A percentile compares a stretch with the other conserved stretches of the same genome.
These are phyloP conservation scores for Lysandra coridon DNA, from an alignment of 2,888 invertebrate species.

Conservation along the genomic window DNA sequence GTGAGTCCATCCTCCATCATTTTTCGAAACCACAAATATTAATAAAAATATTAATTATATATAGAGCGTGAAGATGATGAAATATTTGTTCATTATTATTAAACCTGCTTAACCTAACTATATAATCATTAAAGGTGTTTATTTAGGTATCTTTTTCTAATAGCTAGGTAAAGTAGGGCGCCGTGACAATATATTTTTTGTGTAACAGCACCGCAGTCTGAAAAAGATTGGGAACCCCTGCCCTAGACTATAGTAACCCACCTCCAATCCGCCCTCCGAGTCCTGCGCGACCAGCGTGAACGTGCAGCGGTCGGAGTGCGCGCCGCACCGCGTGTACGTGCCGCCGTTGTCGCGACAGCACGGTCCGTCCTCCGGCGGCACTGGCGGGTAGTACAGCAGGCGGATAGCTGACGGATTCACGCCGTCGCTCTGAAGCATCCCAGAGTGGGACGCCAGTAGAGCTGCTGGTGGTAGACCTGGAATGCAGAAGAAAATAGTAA, in stretches of 20 bases:
- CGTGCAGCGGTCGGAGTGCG: slow-evolving; percentile 88
- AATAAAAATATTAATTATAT: too few relatives aligned
- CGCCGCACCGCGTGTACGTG: slow-evolving; percentile 83
- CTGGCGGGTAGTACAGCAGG: slow-evolving; percentile 86
- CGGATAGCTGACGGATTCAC: slow-evolving; percentile 85
- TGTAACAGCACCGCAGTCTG: too few relatives aligned
- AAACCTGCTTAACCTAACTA: too few relatives aligned
- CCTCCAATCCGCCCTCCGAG: slow-evolving; percentile 87
- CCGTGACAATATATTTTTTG: too few relatives aligned
- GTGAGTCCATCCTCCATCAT: too few relatives aligned
- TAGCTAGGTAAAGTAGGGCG: too few relatives aligned
- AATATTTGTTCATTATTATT: too few relatives aligned
- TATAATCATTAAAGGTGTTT: too few relatives aligned
- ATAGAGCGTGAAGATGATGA: too few relatives aligned
- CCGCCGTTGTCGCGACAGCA: slow-evolving; percentile 58
- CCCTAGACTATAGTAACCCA: slow-evolving; percentile 42
- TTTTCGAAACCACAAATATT: too few relatives aligned
- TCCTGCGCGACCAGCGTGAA: slow-evolving; percentile 88
- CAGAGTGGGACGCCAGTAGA: slow-evolving; percentile 83
- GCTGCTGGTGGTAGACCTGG: slow-evolving; percentile 81
- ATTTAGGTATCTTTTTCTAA: too few relatives aligned
- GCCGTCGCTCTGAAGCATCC: slow-evolving; percentile 83
- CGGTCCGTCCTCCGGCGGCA: slow-evolving; percentile 81
- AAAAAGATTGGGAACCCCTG: too few relatives aligned
- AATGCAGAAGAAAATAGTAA: not conserved